A percentile compares a stretch with the other conserved stretches of the same genome.
Evolutionary conservation across 2,888 invertebrate genomes (phyloP).

Genomic region (Aspidiotus destructor): DNA sequence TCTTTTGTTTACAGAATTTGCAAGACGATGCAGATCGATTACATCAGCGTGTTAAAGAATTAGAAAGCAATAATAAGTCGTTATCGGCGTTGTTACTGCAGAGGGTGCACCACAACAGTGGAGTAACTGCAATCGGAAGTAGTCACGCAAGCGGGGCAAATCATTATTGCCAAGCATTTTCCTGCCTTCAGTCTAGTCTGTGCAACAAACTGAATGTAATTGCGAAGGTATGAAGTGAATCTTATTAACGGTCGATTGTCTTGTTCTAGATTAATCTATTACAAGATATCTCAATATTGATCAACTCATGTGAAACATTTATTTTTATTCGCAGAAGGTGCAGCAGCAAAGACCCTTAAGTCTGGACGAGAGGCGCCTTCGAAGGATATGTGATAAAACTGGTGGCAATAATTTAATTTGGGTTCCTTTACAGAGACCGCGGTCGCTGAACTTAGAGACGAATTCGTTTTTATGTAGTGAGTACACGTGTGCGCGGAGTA

Average conservation of each 20-base stretch:
- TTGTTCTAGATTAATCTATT: too few relatives aligned
- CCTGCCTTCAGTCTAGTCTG: slow-evolving; percentile 29
- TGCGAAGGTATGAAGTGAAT: slow-evolving; percentile 9
- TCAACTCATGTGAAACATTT: background rate
- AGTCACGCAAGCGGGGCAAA: slow-evolving; percentile 9
- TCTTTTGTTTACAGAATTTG: slow-evolving; percentile 50
- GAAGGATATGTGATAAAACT: slow-evolving; percentile 57
- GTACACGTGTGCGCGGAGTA: background rate
- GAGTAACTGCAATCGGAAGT: slow-evolving; percentile 1
- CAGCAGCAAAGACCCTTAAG: slow-evolving; percentile 27
- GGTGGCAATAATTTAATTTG: slow-evolving; percentile 39
- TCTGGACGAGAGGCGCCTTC: slow-evolving; percentile 41
- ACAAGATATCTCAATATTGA: too few relatives aligned
- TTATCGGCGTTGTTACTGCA: slow-evolving; percentile 60
- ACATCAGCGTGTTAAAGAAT: slow-evolving; percentile 62
- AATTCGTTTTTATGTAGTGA: slow-evolving; percentile 33
- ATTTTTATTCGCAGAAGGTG: slow-evolving; percentile 10
- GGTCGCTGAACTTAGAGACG: slow-evolving; percentile 56
- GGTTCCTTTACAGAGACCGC: slow-evolving; percentile 51
- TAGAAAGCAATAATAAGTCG: slow-evolving; percentile 67
- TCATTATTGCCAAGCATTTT: slow-evolving; percentile 24
- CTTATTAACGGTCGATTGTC: too few relatives aligned
- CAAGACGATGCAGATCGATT: slow-evolving; percentile 67
- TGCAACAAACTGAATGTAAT: slow-evolving; percentile 22
- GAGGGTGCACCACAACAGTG: slow-evolving; percentile 47